These are phyloP conservation scores for Rhynchopsitta pachyrhyncha DNA, from an alignment of 2,113 vertebrate species.

Conservation along the genomic window DNA sequence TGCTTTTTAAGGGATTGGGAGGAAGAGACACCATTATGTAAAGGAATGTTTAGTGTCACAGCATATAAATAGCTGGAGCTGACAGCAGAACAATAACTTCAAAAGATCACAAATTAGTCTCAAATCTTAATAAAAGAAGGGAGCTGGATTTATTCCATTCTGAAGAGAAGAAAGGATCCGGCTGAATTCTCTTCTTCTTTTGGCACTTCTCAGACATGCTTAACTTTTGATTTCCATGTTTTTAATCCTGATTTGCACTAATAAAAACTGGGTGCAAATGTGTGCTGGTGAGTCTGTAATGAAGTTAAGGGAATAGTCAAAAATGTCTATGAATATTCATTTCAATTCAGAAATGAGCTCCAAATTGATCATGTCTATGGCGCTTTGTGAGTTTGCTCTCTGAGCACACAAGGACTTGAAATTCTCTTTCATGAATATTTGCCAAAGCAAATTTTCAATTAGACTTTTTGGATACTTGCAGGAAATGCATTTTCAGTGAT, in stretches of 20 bases:
- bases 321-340: conserved; percentile 50
- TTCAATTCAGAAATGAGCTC: conserved; percentile 37
- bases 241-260: conserved; percentile 24
- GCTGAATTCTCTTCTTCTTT: neutral
- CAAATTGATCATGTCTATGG: conserved; percentile 44
- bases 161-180: conserved; percentile 20
- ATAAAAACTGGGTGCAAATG: conserved; percentile 56
- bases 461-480: neutral
- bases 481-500: neutral
- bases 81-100: conserved; percentile 53
- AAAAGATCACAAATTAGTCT: conserved; percentile 44
- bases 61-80: conserved; percentile 54
- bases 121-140: conserved; percentile 44
- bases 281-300: conserved; percentile 12
- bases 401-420: neutral
- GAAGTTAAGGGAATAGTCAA: conserved; percentile 41
- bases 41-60: conserved; percentile 50
- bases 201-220: conserved; percentile 9
- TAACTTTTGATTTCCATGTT: neutral
- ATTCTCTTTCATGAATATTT: conserved; percentile 57
- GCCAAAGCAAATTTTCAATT: conserved; percentile 45
- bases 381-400: conserved; percentile 7
- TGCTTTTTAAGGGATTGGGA: conserved; percentile 14
- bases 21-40: conserved; percentile 29
- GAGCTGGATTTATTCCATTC: conserved; percentile 36